These are phyloP conservation scores for Agrochola lota DNA, from an alignment of 2,888 invertebrate genomes.

Conservation along the genomic window DNA sequence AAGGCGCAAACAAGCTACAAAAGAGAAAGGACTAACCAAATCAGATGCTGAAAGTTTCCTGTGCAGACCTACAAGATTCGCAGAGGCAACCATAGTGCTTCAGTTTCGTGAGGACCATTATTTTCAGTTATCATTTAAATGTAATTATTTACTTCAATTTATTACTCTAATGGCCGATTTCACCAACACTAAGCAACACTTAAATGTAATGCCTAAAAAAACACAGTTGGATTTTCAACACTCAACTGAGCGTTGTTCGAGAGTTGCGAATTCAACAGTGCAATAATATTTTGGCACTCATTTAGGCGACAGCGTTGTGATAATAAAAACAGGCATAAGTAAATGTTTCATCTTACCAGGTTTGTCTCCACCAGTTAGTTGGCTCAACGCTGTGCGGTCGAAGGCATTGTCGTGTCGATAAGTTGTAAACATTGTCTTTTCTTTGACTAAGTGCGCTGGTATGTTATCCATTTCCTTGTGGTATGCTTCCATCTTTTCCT, in stretches of 20 bases:
- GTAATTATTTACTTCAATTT: background rate
- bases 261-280: background rate
- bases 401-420: slow-evolving; percentile 82
- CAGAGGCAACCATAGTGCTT: background rate
- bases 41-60: background rate
- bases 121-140: background rate
- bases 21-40: background rate
- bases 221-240: background rate
- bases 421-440: slow-evolving; percentile 74
- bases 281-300: no score
- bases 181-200: background rate
- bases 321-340: background rate
- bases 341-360: slow-evolving; percentile 73
- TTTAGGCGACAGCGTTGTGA: background rate
- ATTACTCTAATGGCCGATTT: background rate
- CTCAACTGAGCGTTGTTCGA: background rate
- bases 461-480: slow-evolving; percentile 74
- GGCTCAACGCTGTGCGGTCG: slow-evolving; percentile 84
- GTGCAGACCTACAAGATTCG: background rate
- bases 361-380: slow-evolving; percentile 81
- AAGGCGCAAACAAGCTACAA: background rate
- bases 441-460: slow-evolving; percentile 77
- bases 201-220: background rate
- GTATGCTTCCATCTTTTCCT: slow-evolving; percentile 81
- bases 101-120: background rate